A percentile compares a stretch with the other conserved stretches of the same genome.
Conservation (phyloP, 2,113 vertebrate genomes). For the Camelus bactrianus region DNA sequence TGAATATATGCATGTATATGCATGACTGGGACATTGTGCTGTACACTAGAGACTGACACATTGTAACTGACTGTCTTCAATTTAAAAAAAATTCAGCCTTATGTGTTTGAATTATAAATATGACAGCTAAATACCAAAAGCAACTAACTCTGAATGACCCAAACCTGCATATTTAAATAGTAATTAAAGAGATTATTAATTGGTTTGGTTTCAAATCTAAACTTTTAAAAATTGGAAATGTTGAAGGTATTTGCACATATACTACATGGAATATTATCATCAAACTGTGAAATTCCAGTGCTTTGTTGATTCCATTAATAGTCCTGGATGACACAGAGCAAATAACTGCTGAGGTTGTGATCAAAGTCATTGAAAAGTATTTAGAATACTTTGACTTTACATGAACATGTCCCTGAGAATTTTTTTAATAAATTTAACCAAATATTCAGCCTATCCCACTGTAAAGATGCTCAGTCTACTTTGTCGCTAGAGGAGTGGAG, state of each 20-base stretch:
- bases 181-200: not conserved
- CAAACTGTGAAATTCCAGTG: not conserved
- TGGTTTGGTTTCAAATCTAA: not conserved
- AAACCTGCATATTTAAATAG: constrained; percentile 9
- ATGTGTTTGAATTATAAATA: not conserved
- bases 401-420: not conserved
- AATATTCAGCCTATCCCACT: not conserved
- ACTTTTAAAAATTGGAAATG: constrained; percentile 25
- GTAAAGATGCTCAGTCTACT: not conserved
- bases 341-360: not conserved
- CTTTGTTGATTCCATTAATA: not conserved
- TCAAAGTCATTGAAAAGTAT: not conserved
- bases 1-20: no score
- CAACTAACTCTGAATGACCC: not conserved
- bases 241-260: not conserved
- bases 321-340: not conserved
- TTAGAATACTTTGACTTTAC: constrained; percentile 33
- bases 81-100: not conserved
- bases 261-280: not conserved
- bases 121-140: not conserved
- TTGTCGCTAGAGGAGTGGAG: not conserved
- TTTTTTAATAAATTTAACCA: not conserved
- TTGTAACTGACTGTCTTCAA: no score
- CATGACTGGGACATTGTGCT: no score
- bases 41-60: no score